Percentiles rank a stretch among this genome's conserved stretches.
phyloP scores from a whole-genome alignment of 1,140 invertebrate species.

The Bombus confusus region DNA sequence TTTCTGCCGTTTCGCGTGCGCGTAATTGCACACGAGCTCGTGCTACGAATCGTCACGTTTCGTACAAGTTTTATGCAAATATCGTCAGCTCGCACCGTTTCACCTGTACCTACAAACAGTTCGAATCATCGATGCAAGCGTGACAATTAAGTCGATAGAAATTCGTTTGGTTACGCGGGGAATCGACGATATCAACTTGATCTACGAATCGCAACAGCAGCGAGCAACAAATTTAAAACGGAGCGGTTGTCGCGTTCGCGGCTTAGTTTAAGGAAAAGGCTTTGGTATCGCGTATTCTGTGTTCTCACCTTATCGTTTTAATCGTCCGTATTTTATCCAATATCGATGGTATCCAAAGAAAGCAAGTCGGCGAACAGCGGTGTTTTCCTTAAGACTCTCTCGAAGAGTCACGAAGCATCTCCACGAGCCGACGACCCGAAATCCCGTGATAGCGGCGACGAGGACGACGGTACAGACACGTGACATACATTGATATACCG shows the following conservation, averaged over 20 bases:
- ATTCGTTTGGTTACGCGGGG: no score
- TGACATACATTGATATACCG: constrained; percentile 72
- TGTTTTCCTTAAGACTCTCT: constrained; percentile 72
- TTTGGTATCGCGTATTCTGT: background rate
- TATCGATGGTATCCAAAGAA: constrained; percentile 51
- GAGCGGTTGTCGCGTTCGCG: no score
- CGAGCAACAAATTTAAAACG: background rate
- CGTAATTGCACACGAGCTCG: background rate
- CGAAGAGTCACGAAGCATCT: constrained; percentile 71
- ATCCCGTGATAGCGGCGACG: constrained; percentile 63
- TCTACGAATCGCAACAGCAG: background rate
- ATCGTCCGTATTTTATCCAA: constrained; percentile 54
- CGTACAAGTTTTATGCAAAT: background rate
- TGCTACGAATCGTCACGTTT: background rate
- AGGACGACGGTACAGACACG: constrained; percentile 63
- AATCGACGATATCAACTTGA: background rate
- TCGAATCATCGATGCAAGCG: background rate
- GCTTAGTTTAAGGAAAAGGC: no score
- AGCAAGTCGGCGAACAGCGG: background rate
- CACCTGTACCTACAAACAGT: background rate
- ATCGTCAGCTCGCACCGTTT: background rate
- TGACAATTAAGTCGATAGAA: background rate
- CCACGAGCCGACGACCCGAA: constrained; percentile 58
- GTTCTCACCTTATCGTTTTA: constrained; percentile 57
- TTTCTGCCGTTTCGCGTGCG: background rate